Evolutionary conservation across 1,140 invertebrate species (phyloP), one percentile per base, ranked within the genome.

Genomic region (Euglossa dilemma): DNA sequence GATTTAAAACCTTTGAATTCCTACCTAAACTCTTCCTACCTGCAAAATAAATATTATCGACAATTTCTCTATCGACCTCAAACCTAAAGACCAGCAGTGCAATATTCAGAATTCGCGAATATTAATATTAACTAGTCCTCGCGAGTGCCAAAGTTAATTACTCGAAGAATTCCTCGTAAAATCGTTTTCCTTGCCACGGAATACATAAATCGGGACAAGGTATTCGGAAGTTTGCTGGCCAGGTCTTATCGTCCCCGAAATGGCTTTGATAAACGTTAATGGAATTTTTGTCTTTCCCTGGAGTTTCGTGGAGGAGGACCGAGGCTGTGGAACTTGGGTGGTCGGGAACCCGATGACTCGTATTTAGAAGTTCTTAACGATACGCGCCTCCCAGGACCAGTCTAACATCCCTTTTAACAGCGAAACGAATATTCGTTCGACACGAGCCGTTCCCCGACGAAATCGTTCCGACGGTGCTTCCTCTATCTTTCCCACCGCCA

Each of bases 181-280:
- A 59, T 23, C 25, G 7, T 63, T 69, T 20, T 52, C 57, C 25
- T 8, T 52, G 9, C 20, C 61, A 9, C 9, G n/a, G 59, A 25
- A 28, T 66, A 70, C 57, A 47, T 64, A 47, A 59, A 57, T 25
- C n/a, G 50, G 64, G 11, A 2, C 52, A 63, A 47, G 73, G 43
- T 82, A 83, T 82, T 86, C 79, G 56, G 45, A 86, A 69, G 69
- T 82, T n/a, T 45, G 25, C 28, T 47, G 45, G 14, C 25, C 28
- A 52, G 23, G 56, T 25, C 47, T 79, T 87, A 87, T 86, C 86
- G 71, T 70, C 64, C 83, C 79, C 79, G 18, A 45, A 76, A 83
- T 45, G 28, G 14, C 63, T 16, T 25, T 43, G 85, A 86, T 86
- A 86, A 86, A 50, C 57, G 71, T 82, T 86, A 86, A 87, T 86